phyloP scores from a whole-genome alignment of 2,113 vertebrate genomes.

The Limanda limanda region DNA sequence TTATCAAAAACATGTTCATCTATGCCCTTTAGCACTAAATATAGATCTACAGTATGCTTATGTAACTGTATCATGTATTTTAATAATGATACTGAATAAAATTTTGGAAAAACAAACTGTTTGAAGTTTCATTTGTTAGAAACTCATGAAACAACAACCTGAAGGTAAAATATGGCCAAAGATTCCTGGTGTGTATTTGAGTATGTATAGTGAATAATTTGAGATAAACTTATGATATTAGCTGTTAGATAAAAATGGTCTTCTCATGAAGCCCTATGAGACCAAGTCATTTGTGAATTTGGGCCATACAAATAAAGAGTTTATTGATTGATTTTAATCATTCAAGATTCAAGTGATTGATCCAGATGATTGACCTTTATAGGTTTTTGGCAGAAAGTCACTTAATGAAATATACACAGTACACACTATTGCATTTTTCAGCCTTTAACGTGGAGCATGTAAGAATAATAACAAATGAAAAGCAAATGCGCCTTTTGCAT shows the following conservation, averaged over 20 bases:
- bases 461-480: not conserved
- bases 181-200: not conserved
- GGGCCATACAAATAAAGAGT: not conserved
- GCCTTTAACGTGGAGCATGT: not conserved
- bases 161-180: not conserved
- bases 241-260: slow-evolving; percentile 6
- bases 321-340: too few species aligned
- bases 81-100: slow-evolving; percentile 2
- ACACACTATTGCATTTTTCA: too few species aligned
- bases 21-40: slow-evolving; percentile 18
- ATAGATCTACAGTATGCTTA: not conserved
- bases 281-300: too few species aligned
- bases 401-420: too few species aligned
- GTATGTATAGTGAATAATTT: not conserved
- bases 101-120: not conserved
- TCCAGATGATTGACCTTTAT: too few species aligned
- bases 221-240: slow-evolving; percentile 6
- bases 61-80: not conserved
- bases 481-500: not conserved
- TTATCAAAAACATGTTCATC: slow-evolving; percentile 41
- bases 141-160: not conserved
- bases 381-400: too few species aligned
- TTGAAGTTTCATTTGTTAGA: slow-evolving; percentile 4
- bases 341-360: too few species aligned
- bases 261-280: not conserved